Conservation (phyloP, 2,888 invertebrate species). For the Drosophila anomelani region DNA sequence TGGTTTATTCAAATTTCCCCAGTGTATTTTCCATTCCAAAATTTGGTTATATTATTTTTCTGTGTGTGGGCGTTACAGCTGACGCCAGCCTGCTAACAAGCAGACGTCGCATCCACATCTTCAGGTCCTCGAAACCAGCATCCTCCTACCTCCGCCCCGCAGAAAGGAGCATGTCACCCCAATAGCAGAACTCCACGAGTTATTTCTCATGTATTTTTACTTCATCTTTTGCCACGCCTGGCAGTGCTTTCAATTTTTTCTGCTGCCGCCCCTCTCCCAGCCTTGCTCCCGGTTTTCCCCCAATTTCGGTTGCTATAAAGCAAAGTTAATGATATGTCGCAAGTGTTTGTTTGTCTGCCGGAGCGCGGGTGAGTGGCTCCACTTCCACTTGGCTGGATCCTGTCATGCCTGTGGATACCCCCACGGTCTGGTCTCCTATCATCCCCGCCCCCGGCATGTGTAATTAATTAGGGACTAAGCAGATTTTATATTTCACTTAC, state of each 20-base stretch:
- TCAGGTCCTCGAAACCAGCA: slow-evolving; percentile 14
- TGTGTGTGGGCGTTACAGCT: slow-evolving; percentile 42
- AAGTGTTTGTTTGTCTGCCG: slow-evolving; percentile 38
- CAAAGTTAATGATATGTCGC: slow-evolving; percentile 77
- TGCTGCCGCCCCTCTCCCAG: slow-evolving; percentile 5
- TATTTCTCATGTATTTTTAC: slow-evolving; percentile 62
- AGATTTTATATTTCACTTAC: slow-evolving; percentile 47
- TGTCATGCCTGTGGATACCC: slow-evolving; percentile 17
- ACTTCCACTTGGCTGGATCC: slow-evolving; percentile 39
- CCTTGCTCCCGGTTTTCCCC: slow-evolving; percentile 7
- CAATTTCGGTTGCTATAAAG: slow-evolving; percentile 59
- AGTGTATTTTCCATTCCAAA: not conserved
- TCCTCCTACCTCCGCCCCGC: not conserved
- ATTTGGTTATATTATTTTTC: slow-evolving; percentile 11
- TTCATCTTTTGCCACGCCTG: slow-evolving; percentile 46
- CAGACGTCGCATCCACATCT: slow-evolving; percentile 22
- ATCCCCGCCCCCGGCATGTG: slow-evolving; percentile 25
- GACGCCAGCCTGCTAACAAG: slow-evolving; percentile 43
- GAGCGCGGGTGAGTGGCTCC: slow-evolving; percentile 29
- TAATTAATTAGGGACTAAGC: slow-evolving; percentile 64
- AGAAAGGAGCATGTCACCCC: slow-evolving; percentile 14
- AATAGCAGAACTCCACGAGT: slow-evolving; percentile 42
- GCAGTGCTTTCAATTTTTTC: slow-evolving; percentile 31
- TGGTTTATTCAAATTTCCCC: not conserved
- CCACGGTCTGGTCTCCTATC: not conserved